phyloP scores from a whole-genome alignment of 2,113 vertebrate genomes.

The Boulengeromyrus knoepffleri region DNA sequence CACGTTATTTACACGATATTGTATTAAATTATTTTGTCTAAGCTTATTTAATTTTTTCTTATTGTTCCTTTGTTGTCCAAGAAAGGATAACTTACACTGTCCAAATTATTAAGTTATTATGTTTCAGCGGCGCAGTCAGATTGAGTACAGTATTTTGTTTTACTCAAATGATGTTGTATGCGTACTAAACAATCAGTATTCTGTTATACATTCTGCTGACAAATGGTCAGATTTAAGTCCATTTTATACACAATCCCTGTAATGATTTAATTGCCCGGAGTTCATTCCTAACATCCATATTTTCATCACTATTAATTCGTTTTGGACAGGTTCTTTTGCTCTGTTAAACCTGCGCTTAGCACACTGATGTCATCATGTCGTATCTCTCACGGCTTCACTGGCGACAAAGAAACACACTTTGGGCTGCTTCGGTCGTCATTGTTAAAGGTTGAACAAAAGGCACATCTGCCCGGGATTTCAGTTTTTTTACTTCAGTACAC shows the following conservation, averaged over 20 bases:
- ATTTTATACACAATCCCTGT: neutral
- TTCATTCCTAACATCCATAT: neutral
- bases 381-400: conserved; percentile 21
- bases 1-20: neutral
- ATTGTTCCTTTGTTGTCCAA: neutral
- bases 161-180: neutral
- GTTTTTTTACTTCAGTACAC: conserved; percentile 40
- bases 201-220: neutral
- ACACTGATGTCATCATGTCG: conserved; percentile 31
- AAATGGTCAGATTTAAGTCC: neutral
- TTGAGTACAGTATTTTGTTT: neutral
- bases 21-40: neutral
- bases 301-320: conserved; percentile 13
- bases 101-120: neutral
- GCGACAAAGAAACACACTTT: conserved; percentile 34
- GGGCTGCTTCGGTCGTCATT: conserved; percentile 73
- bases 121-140: neutral
- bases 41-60: neutral
- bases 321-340: neutral
- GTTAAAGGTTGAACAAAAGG: conserved; percentile 77
- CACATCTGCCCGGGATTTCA: conserved; percentile 73
- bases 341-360: conserved; percentile 29
- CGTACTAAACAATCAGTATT: neutral
- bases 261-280: neutral
- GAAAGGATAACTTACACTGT: neutral